Conservation (phyloP, 2,797 vertebrate species). For the Philypnodon macrostomus region DNA sequence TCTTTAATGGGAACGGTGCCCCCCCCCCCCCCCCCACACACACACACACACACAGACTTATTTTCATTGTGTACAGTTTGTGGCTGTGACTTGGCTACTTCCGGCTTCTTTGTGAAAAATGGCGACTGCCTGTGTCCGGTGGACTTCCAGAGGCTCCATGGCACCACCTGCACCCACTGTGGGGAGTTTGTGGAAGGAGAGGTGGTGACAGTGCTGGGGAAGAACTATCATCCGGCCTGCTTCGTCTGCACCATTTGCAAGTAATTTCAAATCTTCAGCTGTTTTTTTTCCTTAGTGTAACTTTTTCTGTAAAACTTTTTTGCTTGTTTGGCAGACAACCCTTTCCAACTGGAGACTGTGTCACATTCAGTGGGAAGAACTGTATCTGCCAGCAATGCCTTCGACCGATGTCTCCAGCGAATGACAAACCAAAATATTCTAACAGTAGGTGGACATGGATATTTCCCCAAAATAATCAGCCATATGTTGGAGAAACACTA, state of each 20-base stretch:
- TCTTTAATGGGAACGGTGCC: too few species aligned
- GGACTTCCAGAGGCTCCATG: conserved; percentile 95
- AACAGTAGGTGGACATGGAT: conserved; percentile 77
- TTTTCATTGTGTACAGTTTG: conserved; percentile 79
- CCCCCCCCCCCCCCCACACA: too few species aligned
- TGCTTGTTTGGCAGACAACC: conserved; percentile 77
- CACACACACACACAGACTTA: too few species aligned
- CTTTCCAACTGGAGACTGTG: conserved; percentile 91
- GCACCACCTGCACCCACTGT: conserved; percentile 89
- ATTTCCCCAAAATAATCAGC: not conserved
- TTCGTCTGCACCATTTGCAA: conserved; percentile 94
- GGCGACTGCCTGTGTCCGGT: conserved; percentile 91
- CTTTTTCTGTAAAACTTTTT: not conserved
- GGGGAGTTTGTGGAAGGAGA: conserved; percentile 96
- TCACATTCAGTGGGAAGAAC: conserved; percentile 95
- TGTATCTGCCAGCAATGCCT: conserved; percentile 92
- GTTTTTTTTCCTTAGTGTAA: not conserved
- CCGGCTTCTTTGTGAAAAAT: conserved; percentile 93
- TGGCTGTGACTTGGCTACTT: conserved; percentile 92
- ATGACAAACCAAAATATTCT: conserved; percentile 69
- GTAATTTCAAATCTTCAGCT: conserved; percentile 71
- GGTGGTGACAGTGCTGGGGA: conserved; percentile 92
- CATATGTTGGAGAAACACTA: not conserved
- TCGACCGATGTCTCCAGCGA: conserved; percentile 81
- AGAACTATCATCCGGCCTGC: conserved; percentile 94